Percentiles rank a stretch among this genome's conserved stretches.
Evolutionary conservation across 1,140 invertebrate genomes (phyloP).

Genomic region (Drosophila ogumai): DNA sequence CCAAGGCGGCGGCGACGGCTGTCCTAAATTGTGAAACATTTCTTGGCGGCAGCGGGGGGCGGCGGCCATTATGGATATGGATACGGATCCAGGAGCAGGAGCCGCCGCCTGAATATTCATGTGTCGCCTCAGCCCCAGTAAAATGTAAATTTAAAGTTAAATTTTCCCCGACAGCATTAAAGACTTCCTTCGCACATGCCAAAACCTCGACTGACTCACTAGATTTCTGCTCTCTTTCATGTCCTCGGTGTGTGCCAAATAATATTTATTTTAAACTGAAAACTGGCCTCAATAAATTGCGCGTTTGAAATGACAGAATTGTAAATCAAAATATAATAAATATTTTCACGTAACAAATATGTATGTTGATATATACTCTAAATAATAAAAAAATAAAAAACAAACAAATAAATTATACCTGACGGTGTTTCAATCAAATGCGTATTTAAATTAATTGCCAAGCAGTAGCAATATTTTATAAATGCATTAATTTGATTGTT

Average conservation of each 20-base stretch:
- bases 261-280: constrained; percentile 23
- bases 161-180: constrained; percentile 52
- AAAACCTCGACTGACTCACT: constrained; percentile 28
- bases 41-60: constrained; percentile 49
- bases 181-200: constrained; percentile 38
- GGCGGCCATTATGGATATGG: constrained; percentile 36
- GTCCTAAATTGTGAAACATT: constrained; percentile 81
- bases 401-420: constrained; percentile 3
- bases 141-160: constrained; percentile 71
- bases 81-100: constrained; percentile 36
- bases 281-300: constrained; percentile 23
- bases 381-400: constrained; percentile 1
- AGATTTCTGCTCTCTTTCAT: constrained; percentile 11
- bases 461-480: constrained; percentile 20
- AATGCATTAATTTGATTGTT: constrained; percentile 13
- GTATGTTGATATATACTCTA: background rate
- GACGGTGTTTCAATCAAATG: constrained; percentile 2
- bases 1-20: constrained; percentile 40
- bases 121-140: constrained; percentile 19
- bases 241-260: constrained; percentile 25
- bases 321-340: constrained; percentile 33
- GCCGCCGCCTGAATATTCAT: constrained; percentile 69
- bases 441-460: constrained; percentile 17
- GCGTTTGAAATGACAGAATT: constrained; percentile 8
- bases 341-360: background rate